Evolutionary conservation across 2,113 vertebrate genomes (phyloP).

Genomic region (Agapornis roseicollis): DNA sequence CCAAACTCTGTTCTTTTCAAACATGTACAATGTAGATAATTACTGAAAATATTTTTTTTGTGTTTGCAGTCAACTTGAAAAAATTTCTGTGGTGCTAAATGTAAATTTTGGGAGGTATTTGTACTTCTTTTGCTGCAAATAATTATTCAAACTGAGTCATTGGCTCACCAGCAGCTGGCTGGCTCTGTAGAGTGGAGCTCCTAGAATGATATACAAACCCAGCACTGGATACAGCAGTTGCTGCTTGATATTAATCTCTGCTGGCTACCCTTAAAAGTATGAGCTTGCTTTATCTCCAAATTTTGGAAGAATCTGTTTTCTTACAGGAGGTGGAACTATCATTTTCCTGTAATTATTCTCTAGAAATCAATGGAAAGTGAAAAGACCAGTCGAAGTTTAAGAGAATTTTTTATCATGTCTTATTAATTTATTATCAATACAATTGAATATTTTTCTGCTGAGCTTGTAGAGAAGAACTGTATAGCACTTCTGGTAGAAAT

Average conservation of each 20-base stretch:
- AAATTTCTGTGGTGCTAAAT: background rate
- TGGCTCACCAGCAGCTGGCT: background rate
- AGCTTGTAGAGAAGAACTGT: background rate
- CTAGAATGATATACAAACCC: background rate
- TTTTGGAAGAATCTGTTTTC: background rate
- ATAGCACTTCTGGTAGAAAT: background rate
- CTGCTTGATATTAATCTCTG: background rate
- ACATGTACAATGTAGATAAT: background rate
- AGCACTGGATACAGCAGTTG: background rate
- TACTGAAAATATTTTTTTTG: slow-evolving; percentile 38
- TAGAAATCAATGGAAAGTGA: background rate
- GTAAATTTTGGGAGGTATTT: background rate
- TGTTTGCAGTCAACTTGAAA: background rate
- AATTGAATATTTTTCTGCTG: background rate
- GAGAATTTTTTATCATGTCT: background rate
- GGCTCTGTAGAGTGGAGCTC: background rate
- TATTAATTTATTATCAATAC: background rate
- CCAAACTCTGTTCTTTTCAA: slow-evolving; percentile 25
- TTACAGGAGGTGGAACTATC: background rate
- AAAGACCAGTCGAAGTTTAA: background rate
- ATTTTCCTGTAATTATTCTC: background rate
- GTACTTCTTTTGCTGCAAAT: background rate
- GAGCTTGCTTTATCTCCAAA: background rate
- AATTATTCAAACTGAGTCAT: background rate
- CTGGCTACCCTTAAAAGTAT: background rate